Evolutionary conservation across 2,888 invertebrate species (phyloP).

Genomic region (Nephrotoma appendiculata): DNA sequence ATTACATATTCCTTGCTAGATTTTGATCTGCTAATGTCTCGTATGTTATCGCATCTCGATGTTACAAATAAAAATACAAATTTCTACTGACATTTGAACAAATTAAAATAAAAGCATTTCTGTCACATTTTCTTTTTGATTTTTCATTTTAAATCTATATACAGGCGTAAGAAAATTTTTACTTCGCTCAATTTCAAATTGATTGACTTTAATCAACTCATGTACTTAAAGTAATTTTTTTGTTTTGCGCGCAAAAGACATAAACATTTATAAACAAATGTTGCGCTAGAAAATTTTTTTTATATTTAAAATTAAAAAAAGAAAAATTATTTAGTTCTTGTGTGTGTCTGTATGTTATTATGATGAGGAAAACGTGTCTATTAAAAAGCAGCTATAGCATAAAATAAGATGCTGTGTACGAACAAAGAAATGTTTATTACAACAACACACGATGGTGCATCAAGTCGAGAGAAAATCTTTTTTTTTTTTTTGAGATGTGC

Average conservation of each 20-base stretch:
- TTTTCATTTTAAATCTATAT: neutral
- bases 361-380: neutral
- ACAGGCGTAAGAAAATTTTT: neutral
- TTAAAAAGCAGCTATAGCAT: neutral
- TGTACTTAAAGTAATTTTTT: neutral
- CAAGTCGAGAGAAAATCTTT: neutral
- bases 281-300: neutral
- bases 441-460: neutral
- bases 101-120: neutral
- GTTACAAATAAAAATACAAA: neutral
- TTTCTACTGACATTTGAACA: neutral
- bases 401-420: neutral
- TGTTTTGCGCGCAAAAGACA: neutral
- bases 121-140: neutral
- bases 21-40: neutral
- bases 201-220: neutral
- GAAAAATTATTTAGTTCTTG: neutral
- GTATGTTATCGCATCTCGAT: neutral
- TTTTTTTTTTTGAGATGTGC: neutral
- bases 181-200: neutral
- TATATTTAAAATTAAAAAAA: neutral
- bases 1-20: neutral
- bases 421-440: neutral
- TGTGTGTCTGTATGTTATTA: neutral
- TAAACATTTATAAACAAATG: neutral